Base-by-base conservation (phyloP, 2,888 invertebrate genomes). In the Microplitis deprimator region DNA sequence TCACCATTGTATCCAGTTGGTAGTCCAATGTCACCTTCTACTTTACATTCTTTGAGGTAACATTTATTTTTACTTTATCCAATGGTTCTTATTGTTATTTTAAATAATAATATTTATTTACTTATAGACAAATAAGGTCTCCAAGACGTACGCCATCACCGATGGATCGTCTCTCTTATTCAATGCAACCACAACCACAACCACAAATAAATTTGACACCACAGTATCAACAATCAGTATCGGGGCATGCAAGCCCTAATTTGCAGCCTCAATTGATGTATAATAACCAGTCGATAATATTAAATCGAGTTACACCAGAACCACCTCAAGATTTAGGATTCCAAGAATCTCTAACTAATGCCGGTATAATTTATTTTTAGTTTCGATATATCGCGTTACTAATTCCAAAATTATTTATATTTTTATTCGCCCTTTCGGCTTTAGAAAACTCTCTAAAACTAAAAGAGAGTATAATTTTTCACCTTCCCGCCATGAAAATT, bases 131-230 rank as follows among this genome's bases (percentile, higher is more conserved):
- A 38, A 81, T 84, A 41, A 40, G 82, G 40, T 86, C 85, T n/a
- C 85, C 87, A 20, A 80, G 83, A 16, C 82, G 85, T 7, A 85
- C 85, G 38, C 84, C 84, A 16, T 87, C 87, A 1, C 88, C 86
- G 4, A 84, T 86, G 83, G 85, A 84, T 10, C 83, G 82, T 70
- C 77, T 76, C 20, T 60, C 82, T 4, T 87, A 84, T 77, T 85
- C 82, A 38, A 75, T 68, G 62, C 20, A 82, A 75, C 68, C 81
- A 20, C 77, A 83, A 41, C 68, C 81, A 50, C 85, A 85, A 16
- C 76, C 81, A 6, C 85, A 84, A 70, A 79, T 81, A 61, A 79
- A 79, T 62, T 65, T 79, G 41, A 60, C 75, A 5, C 64, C 71
- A n/a, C 80, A 73, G 7, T 79, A 77, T 8, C 77, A 78, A 17